A percentile compares a stretch with the other conserved stretches of the same genome.
Evolutionary conservation across 2,888 invertebrate genomes (phyloP).

Genomic region (Aspidiotus destructor): DNA sequence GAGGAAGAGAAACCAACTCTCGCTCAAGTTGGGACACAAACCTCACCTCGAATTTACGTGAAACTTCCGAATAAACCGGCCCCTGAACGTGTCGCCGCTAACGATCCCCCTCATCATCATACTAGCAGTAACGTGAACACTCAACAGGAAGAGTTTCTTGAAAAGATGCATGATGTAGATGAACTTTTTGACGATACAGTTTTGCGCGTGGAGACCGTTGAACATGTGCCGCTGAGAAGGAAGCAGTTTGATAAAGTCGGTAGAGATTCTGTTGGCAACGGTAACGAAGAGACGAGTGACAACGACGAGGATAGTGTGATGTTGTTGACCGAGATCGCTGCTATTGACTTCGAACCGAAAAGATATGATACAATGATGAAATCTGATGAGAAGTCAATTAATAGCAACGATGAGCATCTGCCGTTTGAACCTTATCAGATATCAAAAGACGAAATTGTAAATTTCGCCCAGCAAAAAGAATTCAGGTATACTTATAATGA

Average conservation of each 20-base stretch:
- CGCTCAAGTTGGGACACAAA: conserved; percentile 60
- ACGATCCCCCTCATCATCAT: not conserved
- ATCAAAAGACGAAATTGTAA: too few relatives aligned
- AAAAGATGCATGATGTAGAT: not conserved
- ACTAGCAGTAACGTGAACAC: not conserved
- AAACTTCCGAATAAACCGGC: conserved; percentile 36
- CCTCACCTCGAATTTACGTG: conserved; percentile 49
- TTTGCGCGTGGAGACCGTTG: not conserved
- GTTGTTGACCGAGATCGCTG: too few relatives aligned
- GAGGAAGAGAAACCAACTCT: conserved; percentile 38
- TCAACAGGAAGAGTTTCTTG: conserved; percentile 5
- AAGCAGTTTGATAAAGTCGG: conserved; percentile 8
- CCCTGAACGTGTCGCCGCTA: not conserved
- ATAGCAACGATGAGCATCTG: too few relatives aligned
- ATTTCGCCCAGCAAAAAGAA: too few relatives aligned
- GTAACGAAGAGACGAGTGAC: conserved; percentile 6
- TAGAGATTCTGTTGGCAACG: conserved; percentile 16
- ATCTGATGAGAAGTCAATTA: too few relatives aligned
- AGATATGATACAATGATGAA: too few relatives aligned
- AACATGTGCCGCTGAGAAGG: not conserved
- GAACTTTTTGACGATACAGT: conserved; percentile 7
- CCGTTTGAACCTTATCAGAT: too few relatives aligned
- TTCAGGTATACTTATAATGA: too few relatives aligned
- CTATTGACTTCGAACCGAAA: too few relatives aligned
- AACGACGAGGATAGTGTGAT: conserved; percentile 11